phyloP scores from a whole-genome alignment of 2,888 invertebrate genomes.

The Clusia tigrina region DNA sequence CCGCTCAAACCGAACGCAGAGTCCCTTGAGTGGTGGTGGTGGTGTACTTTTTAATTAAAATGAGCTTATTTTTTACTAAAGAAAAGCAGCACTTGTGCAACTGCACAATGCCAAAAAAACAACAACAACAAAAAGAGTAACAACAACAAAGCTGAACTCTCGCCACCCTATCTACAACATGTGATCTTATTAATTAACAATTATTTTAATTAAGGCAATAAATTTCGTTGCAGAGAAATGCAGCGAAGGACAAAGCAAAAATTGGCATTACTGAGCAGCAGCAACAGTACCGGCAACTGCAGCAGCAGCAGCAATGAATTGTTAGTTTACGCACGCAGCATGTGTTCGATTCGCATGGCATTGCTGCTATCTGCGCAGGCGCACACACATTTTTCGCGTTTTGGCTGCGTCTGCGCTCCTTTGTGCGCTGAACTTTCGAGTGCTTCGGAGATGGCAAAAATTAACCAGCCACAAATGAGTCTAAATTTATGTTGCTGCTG shows the following conservation, averaged over 20 bases:
- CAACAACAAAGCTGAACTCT: conserved; percentile 20
- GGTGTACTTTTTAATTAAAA: background rate
- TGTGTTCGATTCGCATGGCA: too few species aligned
- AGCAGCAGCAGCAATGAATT: background rate
- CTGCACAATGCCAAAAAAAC: background rate
- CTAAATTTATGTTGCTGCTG: conserved; percentile 59
- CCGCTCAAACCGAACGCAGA: too few species aligned
- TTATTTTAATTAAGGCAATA: conserved; percentile 66
- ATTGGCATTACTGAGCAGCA: too few species aligned
- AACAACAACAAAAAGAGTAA: conserved; percentile 19
- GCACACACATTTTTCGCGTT: too few species aligned
- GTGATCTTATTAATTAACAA: conserved; percentile 64
- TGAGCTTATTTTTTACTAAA: background rate
- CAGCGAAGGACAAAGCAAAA: background rate
- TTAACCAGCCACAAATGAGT: conserved; percentile 49
- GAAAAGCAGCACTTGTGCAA: background rate
- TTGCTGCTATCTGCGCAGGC: conserved; percentile 11
- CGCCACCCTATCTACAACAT: conserved; percentile 14
- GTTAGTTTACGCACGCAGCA: background rate
- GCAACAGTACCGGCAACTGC: background rate
- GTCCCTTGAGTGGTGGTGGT: too few species aligned
- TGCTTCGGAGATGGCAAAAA: conserved; percentile 26
- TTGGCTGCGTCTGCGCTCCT: background rate
- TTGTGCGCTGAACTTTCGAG: conserved; percentile 8
- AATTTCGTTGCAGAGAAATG: conserved; percentile 53